Evolutionary conservation across 92 coral and sea anemone species (phyloP).

Genomic region (Virgularia gustaviana): DNA sequence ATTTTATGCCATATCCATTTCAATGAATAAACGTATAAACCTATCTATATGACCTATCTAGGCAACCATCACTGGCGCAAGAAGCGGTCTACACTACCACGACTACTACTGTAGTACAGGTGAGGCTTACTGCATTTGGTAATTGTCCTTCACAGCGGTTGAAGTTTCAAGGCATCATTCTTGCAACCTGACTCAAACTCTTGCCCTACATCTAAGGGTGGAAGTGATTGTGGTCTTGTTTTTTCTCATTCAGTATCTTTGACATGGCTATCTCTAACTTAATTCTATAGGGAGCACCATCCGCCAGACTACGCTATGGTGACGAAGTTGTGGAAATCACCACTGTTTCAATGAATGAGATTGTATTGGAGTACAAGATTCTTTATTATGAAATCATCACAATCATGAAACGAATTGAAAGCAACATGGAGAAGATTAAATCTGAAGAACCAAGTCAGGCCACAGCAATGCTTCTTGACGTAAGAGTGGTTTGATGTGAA

Average conservation of each 20-base stretch:
- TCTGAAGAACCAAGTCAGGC: constrained; percentile 20
- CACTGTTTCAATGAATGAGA: constrained; percentile 22
- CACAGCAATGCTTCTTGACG: constrained; percentile 28
- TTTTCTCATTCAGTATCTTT: too few relatives aligned
- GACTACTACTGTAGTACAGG: background rate
- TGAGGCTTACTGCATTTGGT: background rate
- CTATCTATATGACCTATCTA: too few relatives aligned
- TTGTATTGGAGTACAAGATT: constrained; percentile 34
- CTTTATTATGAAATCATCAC: constrained; percentile 34
- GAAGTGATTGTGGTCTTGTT: background rate
- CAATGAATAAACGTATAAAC: too few relatives aligned
- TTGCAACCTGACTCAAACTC: background rate
- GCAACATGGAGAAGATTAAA: constrained; percentile 16
- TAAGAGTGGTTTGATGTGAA: background rate
- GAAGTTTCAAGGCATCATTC: background rate
- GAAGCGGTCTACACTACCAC: background rate
- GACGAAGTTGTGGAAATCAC: constrained; percentile 35
- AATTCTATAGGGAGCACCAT: background rate
- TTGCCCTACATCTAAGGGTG: background rate
- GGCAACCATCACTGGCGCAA: background rate
- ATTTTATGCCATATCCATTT: too few relatives aligned
- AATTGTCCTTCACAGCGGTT: background rate
- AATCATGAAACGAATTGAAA: constrained; percentile 14
- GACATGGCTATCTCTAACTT: background rate
- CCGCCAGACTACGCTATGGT: constrained; percentile 14